Percentiles rank a stretch among this genome's conserved stretches.
Evolutionary conservation across 2,797 vertebrate genomes (phyloP).

Genomic region (Pelodytes ibericus): DNA sequence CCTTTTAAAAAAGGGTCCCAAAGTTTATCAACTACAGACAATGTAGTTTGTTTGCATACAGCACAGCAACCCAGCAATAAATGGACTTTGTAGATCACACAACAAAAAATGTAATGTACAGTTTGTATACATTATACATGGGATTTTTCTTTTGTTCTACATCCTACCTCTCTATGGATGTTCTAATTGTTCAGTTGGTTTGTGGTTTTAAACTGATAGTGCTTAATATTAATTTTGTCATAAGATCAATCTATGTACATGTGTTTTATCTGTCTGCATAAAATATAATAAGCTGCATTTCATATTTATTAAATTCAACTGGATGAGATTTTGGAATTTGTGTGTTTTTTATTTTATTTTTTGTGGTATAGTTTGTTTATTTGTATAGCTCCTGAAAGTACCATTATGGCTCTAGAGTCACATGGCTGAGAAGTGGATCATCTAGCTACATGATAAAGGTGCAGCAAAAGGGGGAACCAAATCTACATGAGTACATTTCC

Average conservation of each 20-base stretch:
- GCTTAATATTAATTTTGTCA: neutral
- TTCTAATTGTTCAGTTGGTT: neutral
- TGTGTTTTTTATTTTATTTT: neutral
- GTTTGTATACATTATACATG: too few relatives aligned
- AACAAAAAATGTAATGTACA: neutral
- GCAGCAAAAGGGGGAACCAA: too few relatives aligned
- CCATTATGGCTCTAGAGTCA: too few relatives aligned
- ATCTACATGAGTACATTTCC: too few relatives aligned
- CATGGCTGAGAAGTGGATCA: too few relatives aligned
- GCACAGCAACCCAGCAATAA: neutral
- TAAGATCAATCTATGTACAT: neutral
- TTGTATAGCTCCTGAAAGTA: too few relatives aligned
- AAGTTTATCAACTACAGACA: slow-evolving; percentile 91
- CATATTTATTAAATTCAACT: neutral
- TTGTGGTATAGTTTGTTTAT: neutral
- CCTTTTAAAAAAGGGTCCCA: slow-evolving; percentile 90
- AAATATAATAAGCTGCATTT: neutral
- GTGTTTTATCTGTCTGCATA: neutral
- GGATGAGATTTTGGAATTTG: neutral
- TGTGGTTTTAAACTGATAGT: too few relatives aligned
- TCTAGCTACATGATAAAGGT: too few relatives aligned
- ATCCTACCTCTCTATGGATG: neutral
- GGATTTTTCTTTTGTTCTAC: neutral
- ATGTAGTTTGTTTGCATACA: slow-evolving; percentile 67
- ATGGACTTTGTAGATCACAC: neutral